Evolutionary conservation across 2,113 vertebrate genomes (phyloP), one percentile per base, ranked within the genome.

Genomic region (Ramphastos sulfuratus): DNA sequence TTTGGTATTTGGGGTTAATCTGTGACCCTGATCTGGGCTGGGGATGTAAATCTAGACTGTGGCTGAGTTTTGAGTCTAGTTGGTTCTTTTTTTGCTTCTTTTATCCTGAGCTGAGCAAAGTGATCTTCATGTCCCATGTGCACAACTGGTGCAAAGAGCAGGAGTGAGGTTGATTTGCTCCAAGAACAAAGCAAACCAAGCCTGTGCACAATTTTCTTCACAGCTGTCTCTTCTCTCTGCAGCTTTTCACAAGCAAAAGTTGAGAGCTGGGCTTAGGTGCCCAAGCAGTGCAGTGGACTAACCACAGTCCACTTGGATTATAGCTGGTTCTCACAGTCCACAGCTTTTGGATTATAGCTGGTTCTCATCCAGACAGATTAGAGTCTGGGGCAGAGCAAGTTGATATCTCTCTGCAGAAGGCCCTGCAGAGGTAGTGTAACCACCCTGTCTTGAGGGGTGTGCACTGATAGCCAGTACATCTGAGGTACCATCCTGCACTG

Each of bases 1-100:
- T 73, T 91, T 89, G 76, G 80, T 85, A 78, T 90, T 88, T 88
- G 76, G 93, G 39, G 66, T 94, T 95, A 88, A 92, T 94, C 93
- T 91, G 77, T 92, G 82, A 90, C 73, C 70, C 93, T 88, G 85
- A 94, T 94, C 73, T 91, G 82, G 78, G 65, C 55, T 75, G 39
- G 61, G 73, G 63, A 90, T 86, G 76, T 85, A 94, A 87, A 91
- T 84, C 79, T 93, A 92, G 82, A 70, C 63, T 46, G 37, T 82
- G 33, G 44, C 77, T 91, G 30, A 91, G 61, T 92, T 94, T 94
- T 96, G 50, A 69, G n/a, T 66, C 79, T 90, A 44, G 58, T 33
- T 90, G 27, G 8, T 39, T 93, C n/a, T 69, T 84, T 94, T 79
- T 84, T 70, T 30, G 59, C 64, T 89, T 85, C 52, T 93, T 92